Percentiles rank a stretch among this genome's conserved stretches.
Evolutionary conservation across 2,888 invertebrate genomes (phyloP).

Genomic region (Labia minor): DNA sequence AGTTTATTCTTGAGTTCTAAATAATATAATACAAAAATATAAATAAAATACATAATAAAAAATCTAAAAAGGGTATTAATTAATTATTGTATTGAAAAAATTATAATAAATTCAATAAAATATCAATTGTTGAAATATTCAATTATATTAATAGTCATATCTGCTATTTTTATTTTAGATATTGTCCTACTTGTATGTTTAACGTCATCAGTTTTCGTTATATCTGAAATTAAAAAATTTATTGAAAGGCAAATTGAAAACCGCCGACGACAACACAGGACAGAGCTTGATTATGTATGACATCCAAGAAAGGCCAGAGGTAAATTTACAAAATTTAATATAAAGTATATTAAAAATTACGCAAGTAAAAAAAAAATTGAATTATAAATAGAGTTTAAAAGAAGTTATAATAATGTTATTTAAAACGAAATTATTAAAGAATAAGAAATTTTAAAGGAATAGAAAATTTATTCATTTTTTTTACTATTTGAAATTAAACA

Average conservation of each 20-base stretch:
- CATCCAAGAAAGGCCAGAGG: constrained; percentile 33
- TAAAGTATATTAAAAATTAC: neutral
- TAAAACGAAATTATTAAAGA: too few species aligned
- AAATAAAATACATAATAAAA: too few species aligned
- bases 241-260: constrained; percentile 64
- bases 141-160: too few species aligned
- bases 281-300: constrained; percentile 65
- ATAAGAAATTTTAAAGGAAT: too few species aligned
- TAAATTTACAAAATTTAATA: constrained; percentile 22
- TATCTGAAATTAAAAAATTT: constrained; percentile 85
- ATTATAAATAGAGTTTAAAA: too few species aligned
- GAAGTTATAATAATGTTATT: too few species aligned
- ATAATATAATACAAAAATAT: too few species aligned
- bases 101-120: too few species aligned
- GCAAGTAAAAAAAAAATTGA: neutral
- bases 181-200: constrained; percentile 78
- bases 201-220: constrained; percentile 92
- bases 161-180: constrained; percentile 53
- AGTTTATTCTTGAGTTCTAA: too few species aligned
- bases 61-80: too few species aligned
- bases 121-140: too few species aligned
- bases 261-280: constrained; percentile 34
- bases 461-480: neutral
- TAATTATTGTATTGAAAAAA: too few species aligned
- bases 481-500: neutral